Conservation (phyloP, 2,113 vertebrate species). For the Stigmatopora argus region DNA sequence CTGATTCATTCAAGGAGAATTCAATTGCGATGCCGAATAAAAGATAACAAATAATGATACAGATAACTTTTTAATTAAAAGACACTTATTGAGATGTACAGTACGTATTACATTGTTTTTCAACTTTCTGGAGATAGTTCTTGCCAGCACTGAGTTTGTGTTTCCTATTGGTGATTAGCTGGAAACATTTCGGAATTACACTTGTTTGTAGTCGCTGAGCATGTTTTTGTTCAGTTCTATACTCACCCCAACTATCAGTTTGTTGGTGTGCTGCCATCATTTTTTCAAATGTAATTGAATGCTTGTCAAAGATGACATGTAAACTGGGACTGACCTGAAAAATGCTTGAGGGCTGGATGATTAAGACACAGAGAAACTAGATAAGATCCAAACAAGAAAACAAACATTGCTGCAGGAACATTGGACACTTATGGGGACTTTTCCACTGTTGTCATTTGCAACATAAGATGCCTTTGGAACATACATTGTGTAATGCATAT, state of each 20-base stretch:
- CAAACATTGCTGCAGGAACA: constrained; percentile 3
- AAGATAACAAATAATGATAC: background rate
- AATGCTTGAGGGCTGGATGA: constrained; percentile 16
- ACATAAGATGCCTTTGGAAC: background rate
- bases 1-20: background rate
- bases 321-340: constrained; percentile 12
- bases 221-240: background rate
- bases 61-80: background rate
- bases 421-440: background rate
- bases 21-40: background rate
- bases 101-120: background rate
- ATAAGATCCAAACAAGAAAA: background rate
- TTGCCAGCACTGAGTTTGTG: background rate
- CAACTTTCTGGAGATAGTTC: background rate
- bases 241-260: background rate
- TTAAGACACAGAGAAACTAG: background rate
- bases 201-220: background rate
- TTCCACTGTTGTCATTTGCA: background rate
- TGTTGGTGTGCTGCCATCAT: background rate
- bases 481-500: background rate
- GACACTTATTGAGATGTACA: background rate
- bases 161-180: too few species aligned
- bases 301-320: constrained; percentile 12
- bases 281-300: constrained; percentile 8
- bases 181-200: background rate